A percentile compares a stretch with the other conserved stretches of the same genome.
Evolutionary conservation across 1,140 invertebrate species (phyloP).

Genomic region (Papilio glaucus): DNA sequence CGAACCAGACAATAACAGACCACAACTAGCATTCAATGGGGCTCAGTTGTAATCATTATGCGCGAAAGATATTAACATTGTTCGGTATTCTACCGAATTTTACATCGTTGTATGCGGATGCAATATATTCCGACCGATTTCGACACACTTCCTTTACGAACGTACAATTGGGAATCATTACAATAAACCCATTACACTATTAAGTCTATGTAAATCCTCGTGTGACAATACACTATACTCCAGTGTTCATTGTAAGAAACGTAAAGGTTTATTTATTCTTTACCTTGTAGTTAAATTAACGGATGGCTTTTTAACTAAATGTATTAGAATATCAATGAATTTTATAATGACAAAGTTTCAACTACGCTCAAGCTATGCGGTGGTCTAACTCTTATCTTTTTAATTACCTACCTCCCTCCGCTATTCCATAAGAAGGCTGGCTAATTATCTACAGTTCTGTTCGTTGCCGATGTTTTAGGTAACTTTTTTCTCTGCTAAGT

Average conservation of each 20-base stretch:
- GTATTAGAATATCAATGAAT: too few relatives aligned
- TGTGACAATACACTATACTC: neutral
- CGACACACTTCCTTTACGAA: neutral
- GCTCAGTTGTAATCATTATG: slow-evolving; percentile 29
- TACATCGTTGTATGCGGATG: neutral
- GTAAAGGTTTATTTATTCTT: neutral
- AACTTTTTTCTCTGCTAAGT: too few relatives aligned
- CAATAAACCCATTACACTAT: neutral
- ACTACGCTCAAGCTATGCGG: too few relatives aligned
- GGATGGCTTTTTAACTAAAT: too few relatives aligned
- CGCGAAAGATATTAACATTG: slow-evolving; percentile 33
- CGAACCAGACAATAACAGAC: slow-evolving; percentile 22
- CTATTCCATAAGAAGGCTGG: too few relatives aligned
- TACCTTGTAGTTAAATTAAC: too few relatives aligned
- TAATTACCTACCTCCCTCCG: too few relatives aligned
- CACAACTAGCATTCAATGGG: slow-evolving; percentile 31
- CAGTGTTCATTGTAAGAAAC: neutral
- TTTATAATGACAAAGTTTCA: too few relatives aligned
- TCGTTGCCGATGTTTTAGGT: too few relatives aligned
- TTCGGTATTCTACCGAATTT: slow-evolving; percentile 20
- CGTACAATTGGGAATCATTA: neutral
- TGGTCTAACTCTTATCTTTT: too few relatives aligned
- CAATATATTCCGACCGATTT: slow-evolving; percentile 21
- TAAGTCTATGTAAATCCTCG: neutral
- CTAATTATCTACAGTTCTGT: too few relatives aligned